Base-by-base conservation (phyloP, 1,140 invertebrate species). In the Reticulitermes speratus region DNA sequence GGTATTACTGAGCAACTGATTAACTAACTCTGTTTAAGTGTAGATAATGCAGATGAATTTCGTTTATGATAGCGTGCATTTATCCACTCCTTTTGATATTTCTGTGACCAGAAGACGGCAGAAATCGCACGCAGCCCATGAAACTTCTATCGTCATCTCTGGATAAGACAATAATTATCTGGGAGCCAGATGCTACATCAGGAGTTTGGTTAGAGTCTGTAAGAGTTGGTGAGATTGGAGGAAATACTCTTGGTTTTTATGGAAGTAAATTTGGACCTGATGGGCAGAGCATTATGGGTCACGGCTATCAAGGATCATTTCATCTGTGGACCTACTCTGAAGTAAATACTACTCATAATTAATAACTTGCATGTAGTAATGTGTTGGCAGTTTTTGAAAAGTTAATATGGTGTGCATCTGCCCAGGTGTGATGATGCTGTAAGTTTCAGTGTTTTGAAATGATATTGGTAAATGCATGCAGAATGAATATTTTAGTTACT, bases 91-190 rank as follows among this genome's bases (percentile, higher is more conserved):
- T 21, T 55, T 16, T 55, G 8, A 16, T 55, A 55, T 55, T 55
- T 21, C 52, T 55, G 19, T 21, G 52, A 55, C n/a, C 65, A 75
- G 65, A 75, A 75, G 65, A 75, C 25, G n/a, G n/a, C 25, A 9
- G n/a, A 25, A 75, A 6, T 25, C 30, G n/a, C 30, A 75, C 65
- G 3, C 65, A 75, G 14, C 65, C 89, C n/a, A 90, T 94, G 75
- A 93, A 93, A 86, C 90, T 99, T n/a, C 91, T 99, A 2, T 98
- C 98, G 1, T 95, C 96, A 38, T 99, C 97, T 0, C 94, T 99
- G 89, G 98, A 99, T 90, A 99, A 99, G 90, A 97, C 97, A 2
- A 94, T 99, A 89, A 96, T 99, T 32, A 92, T 99, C 52, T 99
- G 98, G 98, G 93, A 95, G 87, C 94, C 93, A 14, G 93, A 94